These are phyloP conservation scores for Bucco capensis DNA, from an alignment of 2,113 vertebrate species.

Conservation along the genomic window DNA sequence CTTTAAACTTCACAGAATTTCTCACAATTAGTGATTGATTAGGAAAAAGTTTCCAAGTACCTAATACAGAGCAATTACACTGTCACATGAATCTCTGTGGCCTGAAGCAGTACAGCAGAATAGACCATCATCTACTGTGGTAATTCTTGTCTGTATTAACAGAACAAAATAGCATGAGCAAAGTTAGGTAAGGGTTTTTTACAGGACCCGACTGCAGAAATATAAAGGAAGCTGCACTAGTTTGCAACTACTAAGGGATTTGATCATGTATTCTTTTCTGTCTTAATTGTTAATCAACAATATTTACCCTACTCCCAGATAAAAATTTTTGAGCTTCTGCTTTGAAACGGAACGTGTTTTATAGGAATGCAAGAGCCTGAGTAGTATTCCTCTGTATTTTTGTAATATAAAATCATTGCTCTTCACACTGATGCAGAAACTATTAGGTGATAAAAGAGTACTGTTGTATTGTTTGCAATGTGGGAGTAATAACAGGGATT, in stretches of 20 bases:
- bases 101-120: neutral
- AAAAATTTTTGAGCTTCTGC: neutral
- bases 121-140: neutral
- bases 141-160: neutral
- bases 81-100: neutral
- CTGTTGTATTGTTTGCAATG: neutral
- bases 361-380: neutral
- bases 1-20: neutral
- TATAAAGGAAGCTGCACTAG: neutral
- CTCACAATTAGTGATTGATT: neutral
- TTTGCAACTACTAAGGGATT: neutral
- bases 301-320: neutral
- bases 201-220: neutral
- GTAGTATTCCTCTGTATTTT: neutral
- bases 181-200: neutral
- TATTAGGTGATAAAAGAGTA: neutral
- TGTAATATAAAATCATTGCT: neutral
- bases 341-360: neutral
- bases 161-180: neutral
- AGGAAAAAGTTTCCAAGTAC: neutral
- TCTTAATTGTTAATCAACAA: neutral
- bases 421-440: neutral
- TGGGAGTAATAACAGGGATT: neutral
- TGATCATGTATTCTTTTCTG: neutral
- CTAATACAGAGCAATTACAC: neutral